Percentiles rank a stretch among this genome's conserved stretches.
phyloP scores from a whole-genome alignment of 2,113 vertebrate species.

The Centropus bengalensis region DNA sequence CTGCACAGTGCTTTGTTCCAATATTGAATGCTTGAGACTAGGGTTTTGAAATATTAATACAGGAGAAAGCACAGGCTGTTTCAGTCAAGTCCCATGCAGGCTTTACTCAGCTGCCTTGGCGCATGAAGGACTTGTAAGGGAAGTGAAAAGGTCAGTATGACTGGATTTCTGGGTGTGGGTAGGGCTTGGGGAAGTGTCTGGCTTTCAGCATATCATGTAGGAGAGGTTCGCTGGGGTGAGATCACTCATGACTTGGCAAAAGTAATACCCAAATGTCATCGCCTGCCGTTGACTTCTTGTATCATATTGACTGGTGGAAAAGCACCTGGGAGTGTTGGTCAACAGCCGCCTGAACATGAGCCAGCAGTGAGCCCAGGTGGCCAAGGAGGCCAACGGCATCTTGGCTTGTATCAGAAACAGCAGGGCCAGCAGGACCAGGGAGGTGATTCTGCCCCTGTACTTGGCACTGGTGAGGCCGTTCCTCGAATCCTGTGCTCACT shows the following conservation, averaged over 20 bases:
- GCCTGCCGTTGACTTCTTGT: neutral
- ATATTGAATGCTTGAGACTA: neutral
- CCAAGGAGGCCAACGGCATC: too few species aligned
- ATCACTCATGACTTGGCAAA: neutral
- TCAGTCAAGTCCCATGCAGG: neutral
- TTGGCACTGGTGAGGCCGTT: too few species aligned
- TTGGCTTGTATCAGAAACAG: too few species aligned
- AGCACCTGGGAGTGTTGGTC: too few species aligned
- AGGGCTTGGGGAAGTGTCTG: neutral
- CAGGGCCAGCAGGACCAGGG: too few species aligned
- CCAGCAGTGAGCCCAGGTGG: too few species aligned
- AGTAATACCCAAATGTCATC: neutral
- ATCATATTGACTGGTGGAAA: too few species aligned
- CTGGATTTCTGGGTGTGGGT: neutral
- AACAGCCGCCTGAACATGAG: too few species aligned
- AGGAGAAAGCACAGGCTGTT: neutral
- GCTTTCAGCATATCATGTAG: neutral
- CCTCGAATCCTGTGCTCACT: too few species aligned
- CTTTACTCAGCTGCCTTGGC: neutral
- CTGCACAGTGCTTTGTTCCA: neutral
- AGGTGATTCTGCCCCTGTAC: too few species aligned
- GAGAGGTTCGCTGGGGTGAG: neutral
- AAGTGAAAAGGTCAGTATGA: neutral
- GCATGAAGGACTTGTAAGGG: neutral
- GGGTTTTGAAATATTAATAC: slow-evolving; percentile 5